A percentile compares a stretch with the other conserved stretches of the same genome.
These are phyloP conservation scores for Drosophila mettleri DNA, from an alignment of 2,888 invertebrate genomes.

Conservation along the genomic window DNA sequence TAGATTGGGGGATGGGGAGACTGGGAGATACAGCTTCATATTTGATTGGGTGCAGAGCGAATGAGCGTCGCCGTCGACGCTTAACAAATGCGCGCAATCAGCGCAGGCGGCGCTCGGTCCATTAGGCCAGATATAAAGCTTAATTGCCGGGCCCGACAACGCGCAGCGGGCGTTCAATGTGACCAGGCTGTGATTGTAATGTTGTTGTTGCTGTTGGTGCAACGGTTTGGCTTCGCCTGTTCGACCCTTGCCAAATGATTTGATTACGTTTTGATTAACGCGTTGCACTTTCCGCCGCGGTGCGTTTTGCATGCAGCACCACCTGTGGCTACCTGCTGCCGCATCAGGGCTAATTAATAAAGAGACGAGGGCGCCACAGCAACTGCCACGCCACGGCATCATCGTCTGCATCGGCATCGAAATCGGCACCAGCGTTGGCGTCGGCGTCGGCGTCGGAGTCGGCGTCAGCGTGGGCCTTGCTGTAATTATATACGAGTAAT, in stretches of 20 bases:
- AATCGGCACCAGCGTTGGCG: background rate
- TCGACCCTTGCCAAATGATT: slow-evolving; percentile 74
- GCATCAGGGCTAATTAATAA: slow-evolving; percentile 82
- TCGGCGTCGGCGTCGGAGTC: slow-evolving; percentile 11
- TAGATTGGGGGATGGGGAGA: background rate
- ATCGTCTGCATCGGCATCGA: background rate
- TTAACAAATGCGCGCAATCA: slow-evolving; percentile 83
- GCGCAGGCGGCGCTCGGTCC: slow-evolving; percentile 84
- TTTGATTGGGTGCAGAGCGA: slow-evolving; percentile 70
- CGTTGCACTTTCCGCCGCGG: slow-evolving; percentile 71
- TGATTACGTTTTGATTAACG: slow-evolving; percentile 80
- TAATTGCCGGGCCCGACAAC: slow-evolving; percentile 84
- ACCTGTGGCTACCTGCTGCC: slow-evolving; percentile 80
- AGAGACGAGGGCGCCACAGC: slow-evolving; percentile 57
- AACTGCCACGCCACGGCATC: slow-evolving; percentile 15
- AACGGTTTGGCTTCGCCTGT: slow-evolving; percentile 20
- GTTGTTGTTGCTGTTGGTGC: slow-evolving; percentile 26
- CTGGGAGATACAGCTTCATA: slow-evolving; percentile 60
- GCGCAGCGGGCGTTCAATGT: slow-evolving; percentile 78
- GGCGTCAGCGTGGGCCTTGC: slow-evolving; percentile 68
- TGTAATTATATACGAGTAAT: slow-evolving; percentile 77
- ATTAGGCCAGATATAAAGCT: slow-evolving; percentile 85
- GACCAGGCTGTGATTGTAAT: slow-evolving; percentile 68
- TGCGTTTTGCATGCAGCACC: slow-evolving; percentile 74
- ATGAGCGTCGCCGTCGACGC: slow-evolving; percentile 36